Conservation (phyloP, 2,113 vertebrate genomes). For the Fregetta grallaria region DNA sequence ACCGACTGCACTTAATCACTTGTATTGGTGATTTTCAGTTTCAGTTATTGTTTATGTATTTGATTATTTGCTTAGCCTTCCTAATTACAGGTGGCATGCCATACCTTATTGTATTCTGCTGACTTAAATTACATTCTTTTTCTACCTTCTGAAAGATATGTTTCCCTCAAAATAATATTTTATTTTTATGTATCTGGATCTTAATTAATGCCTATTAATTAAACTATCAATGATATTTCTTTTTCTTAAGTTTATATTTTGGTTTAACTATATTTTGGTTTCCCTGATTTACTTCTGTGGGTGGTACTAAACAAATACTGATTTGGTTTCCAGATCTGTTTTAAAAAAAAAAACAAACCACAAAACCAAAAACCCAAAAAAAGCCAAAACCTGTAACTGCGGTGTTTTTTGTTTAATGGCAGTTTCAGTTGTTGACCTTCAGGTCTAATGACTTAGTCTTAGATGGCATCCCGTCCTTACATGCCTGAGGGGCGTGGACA, state of each 20-base stretch:
- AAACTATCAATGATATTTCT: background rate
- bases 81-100: background rate
- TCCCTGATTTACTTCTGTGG: background rate
- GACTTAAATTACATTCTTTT: background rate
- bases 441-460: background rate
- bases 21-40: background rate
- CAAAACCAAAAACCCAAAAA: no score
- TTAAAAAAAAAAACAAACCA: background rate
- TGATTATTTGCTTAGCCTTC: background rate
- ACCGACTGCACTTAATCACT: background rate
- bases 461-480: no score
- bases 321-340: background rate
- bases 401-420: background rate
- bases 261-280: background rate
- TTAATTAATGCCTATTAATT: background rate
- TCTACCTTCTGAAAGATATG: background rate
- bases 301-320: background rate
- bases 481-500: no score
- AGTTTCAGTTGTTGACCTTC: background rate
- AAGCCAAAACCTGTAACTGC: background rate
- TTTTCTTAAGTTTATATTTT: background rate
- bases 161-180: background rate
- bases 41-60: background rate
- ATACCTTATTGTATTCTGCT: background rate
- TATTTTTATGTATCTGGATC: background rate